Evolutionary conservation across 2,888 invertebrate species (phyloP).

Genomic region (Cylindroiulus punctatus): DNA sequence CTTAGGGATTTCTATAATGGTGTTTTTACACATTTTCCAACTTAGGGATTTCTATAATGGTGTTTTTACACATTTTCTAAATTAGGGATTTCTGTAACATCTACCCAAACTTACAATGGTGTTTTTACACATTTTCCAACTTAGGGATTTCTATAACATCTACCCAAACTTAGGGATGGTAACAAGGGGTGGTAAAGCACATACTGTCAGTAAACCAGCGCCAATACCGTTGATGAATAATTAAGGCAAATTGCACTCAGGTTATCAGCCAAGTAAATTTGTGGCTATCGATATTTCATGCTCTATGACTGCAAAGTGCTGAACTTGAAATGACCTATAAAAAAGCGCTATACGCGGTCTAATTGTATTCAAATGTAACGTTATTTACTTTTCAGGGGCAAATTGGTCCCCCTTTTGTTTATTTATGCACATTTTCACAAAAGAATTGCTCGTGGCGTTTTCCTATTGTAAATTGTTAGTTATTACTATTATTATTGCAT

Average conservation of each 20-base stretch:
- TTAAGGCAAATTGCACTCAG: not conserved
- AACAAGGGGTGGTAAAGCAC: too few relatives aligned
- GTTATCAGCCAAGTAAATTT: not conserved
- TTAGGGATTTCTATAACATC: too few relatives aligned
- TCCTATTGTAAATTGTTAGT: conserved; percentile 47
- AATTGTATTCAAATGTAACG: conserved; percentile 39
- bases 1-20: too few relatives aligned
- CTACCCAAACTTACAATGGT: too few relatives aligned
- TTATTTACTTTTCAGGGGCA: conserved; percentile 45
- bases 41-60: too few relatives aligned
- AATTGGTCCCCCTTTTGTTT: conserved; percentile 28
- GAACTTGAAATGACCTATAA: conserved; percentile 40
- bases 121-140: too few relatives aligned
- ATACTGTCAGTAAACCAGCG: too few relatives aligned
- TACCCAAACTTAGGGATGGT: too few relatives aligned
- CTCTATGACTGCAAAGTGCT: not conserved
- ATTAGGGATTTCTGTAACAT: too few relatives aligned
- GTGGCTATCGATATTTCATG: not conserved
- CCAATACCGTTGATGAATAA: not conserved
- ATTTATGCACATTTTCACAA: conserved; percentile 47
- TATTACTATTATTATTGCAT: conserved; percentile 47
- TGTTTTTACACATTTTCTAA: too few relatives aligned
- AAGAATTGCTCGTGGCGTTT: conserved; percentile 45
- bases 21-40: too few relatives aligned
- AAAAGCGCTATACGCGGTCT: not conserved